These are phyloP conservation scores for Megastigmus dorsalis DNA, from an alignment of 2,888 invertebrate genomes.

Conservation along the genomic window DNA sequence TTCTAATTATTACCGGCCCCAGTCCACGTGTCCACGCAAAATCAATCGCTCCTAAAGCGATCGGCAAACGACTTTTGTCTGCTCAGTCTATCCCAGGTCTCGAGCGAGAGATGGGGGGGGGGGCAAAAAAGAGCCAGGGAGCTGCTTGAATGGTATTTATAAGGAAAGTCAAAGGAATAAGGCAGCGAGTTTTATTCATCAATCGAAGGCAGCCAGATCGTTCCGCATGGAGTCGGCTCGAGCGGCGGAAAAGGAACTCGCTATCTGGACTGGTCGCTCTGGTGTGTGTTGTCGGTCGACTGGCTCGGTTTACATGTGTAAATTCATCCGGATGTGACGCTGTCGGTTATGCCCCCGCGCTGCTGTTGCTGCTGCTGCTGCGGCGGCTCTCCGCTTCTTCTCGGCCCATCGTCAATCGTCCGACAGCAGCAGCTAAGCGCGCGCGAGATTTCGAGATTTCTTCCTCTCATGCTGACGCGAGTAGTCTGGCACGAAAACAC, in stretches of 20 bases:
- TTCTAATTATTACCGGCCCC: not conserved
- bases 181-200: constrained; percentile 23
- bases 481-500: no score
- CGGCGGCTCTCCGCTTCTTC: constrained; percentile 63
- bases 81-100: no score
- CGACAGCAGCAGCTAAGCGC: not conserved
- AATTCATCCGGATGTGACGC: constrained; percentile 73
- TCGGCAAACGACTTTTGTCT: no score
- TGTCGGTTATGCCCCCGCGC: constrained; percentile 58
- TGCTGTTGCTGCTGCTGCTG: constrained; percentile 60
- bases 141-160: no score
- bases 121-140: no score
- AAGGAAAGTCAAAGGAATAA: no score
- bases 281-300: constrained; percentile 63
- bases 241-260: constrained; percentile 66
- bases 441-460: constrained; percentile 17
- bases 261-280: constrained; percentile 57
- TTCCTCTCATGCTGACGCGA: no score
- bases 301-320: constrained; percentile 69
- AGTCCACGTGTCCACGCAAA: no score
- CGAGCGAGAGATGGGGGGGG: not conserved
- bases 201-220: constrained; percentile 47
- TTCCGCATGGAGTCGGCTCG: constrained; percentile 52
- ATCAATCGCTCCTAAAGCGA: no score
- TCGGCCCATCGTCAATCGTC: constrained; percentile 71